Evolutionary conservation across 2,113 vertebrate genomes (phyloP), one percentile per base, ranked within the genome.

Genomic region (Paedocypris sp.): DNA sequence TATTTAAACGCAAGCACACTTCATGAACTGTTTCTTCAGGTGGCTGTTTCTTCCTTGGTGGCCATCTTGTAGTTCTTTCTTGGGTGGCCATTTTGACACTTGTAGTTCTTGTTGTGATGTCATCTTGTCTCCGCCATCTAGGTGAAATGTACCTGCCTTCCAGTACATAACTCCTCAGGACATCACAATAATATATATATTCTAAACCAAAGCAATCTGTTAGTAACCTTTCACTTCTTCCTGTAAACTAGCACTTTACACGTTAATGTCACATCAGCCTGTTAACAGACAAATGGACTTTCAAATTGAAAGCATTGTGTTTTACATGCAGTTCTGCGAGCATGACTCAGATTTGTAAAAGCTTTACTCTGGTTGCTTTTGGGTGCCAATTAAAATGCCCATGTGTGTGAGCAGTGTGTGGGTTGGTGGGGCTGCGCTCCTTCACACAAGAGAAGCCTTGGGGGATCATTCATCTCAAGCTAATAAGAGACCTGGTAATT

Each of bases 341-440:
- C 11, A 51, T 50, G 54, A 52, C 36, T 60, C 42, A 57, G 64
- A 49, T 56, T 56, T 67, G 33, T 49, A 47, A 62, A 43, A 54
- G 49, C 50, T 48, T 67, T 67, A 67, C 41, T 52, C 25, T 52
- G 51, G 49, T 45, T 18, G 58, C 29, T 45, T 61, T 54, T 62
- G 50, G 58, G 32, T 49, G 54, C 59, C 65, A 67, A 52, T 62
- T 67, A 56, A 67, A 67, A 53, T 53, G 65, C 57, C 41, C 50
- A 62, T 62, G 65, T 62, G 58, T 61, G 65, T 54, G 49, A 32
- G 42, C 51, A 54, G 41, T 46, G 50, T 62, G 65, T 67, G 65
- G 50, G 65, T 56, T 60, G 57, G 25, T 36, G 16, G 58, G 58
- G 41, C 49, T 41, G 41, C n/a, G 45, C 35, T 61, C 59, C 62